These are phyloP conservation scores for Tetranychus piercei DNA, from an alignment of 2,888 invertebrate genomes.

Conservation along the genomic window DNA sequence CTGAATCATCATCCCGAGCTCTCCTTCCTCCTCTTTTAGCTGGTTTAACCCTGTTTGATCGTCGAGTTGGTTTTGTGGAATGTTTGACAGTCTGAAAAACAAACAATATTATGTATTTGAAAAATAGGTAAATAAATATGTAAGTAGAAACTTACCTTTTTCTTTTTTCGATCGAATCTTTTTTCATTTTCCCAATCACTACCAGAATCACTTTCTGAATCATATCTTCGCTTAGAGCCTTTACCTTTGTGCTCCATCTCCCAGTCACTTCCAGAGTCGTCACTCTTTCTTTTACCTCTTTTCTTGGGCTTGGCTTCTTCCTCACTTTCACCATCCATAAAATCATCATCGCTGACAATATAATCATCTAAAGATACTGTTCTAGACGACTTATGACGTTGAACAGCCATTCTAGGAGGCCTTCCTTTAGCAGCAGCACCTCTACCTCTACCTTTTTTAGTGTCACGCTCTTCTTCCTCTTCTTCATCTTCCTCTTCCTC, in stretches of 20 bases:
- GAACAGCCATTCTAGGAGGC: slow-evolving; percentile 4
- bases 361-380: slow-evolving; percentile 23
- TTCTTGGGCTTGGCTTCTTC: slow-evolving; percentile 19
- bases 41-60: slow-evolving; percentile 13
- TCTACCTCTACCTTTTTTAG: slow-evolving; percentile 5
- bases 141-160: slow-evolving; percentile 20
- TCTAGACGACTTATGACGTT: neutral
- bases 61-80: slow-evolving; percentile 2
- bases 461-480: neutral
- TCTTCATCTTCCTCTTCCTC: slow-evolving; percentile 18
- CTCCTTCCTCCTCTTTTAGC: slow-evolving; percentile 19
- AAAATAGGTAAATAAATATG: neutral
- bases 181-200: slow-evolving; percentile 24
- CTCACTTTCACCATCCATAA: slow-evolving; percentile 22
- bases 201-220: slow-evolving; percentile 22
- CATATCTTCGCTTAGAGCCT: slow-evolving; percentile 22
- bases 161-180: slow-evolving; percentile 12
- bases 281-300: slow-evolving; percentile 17
- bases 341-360: slow-evolving; percentile 26
- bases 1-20: slow-evolving; percentile 17
- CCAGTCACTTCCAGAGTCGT: slow-evolving; percentile 27
- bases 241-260: slow-evolving; percentile 24
- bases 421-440: slow-evolving; percentile 8
- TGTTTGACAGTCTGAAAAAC: neutral
- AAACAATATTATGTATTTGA: neutral